phyloP scores from a whole-genome alignment of 1,140 invertebrate genomes.

The Hormaphis cornu region DNA sequence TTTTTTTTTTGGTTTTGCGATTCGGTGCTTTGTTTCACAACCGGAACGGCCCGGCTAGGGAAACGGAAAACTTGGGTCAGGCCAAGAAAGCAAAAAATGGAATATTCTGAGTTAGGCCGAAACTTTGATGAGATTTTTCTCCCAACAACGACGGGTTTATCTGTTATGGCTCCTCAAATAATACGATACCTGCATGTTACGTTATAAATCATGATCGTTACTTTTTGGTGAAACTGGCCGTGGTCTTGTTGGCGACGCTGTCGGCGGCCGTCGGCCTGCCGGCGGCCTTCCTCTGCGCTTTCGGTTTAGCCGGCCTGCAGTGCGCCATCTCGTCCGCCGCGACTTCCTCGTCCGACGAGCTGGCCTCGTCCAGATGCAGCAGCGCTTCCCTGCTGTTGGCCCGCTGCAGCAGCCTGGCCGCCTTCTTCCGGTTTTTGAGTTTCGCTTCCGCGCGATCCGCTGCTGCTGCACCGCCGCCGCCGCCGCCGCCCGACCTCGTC shows the following conservation, averaged over 20 bases:
- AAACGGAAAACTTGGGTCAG: no score
- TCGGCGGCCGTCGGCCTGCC: background rate
- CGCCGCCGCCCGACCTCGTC: slow-evolving; percentile 10
- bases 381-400: slow-evolving; percentile 45
- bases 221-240: slow-evolving; percentile 16
- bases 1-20: no score
- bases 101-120: no score
- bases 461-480: no score
- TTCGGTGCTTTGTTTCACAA: no score
- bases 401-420: slow-evolving; percentile 44
- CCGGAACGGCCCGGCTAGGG: no score
- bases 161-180: no score
- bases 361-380: slow-evolving; percentile 43
- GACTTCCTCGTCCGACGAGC: slow-evolving; percentile 47
- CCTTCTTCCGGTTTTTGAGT: slow-evolving; percentile 37
- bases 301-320: slow-evolving; percentile 1
- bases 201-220: no score
- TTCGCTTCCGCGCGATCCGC: slow-evolving; percentile 27
- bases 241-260: slow-evolving; percentile 15
- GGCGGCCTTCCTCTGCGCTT: slow-evolving; percentile 7
- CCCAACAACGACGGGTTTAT: no score
- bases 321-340: slow-evolving; percentile 39
- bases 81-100: no score
- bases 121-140: no score
- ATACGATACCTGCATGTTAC: no score